Conservation (phyloP, 1,140 invertebrate species). For the Drosophila kohkoa region DNA sequence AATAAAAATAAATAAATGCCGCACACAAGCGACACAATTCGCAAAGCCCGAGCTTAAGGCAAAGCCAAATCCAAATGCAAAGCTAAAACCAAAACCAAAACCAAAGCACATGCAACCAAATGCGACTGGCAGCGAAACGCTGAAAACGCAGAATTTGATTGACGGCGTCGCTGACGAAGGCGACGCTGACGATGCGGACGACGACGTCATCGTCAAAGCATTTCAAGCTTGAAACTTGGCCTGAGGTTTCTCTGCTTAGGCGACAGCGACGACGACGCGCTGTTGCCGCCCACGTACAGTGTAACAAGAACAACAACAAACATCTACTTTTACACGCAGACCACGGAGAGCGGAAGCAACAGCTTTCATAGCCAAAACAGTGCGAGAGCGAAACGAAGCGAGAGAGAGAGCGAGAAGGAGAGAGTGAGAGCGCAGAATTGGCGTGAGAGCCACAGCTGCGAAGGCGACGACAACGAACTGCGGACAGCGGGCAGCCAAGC, state of each 20-base stretch:
- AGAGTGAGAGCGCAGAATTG: conserved; percentile 17
- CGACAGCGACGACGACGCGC: conserved; percentile 26
- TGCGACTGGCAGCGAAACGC: conserved; percentile 38
- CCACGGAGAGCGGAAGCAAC: conserved; percentile 72
- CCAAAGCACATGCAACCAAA: conserved; percentile 60
- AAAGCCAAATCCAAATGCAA: conserved; percentile 19
- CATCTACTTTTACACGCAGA: conserved; percentile 71
- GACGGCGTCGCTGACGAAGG: conserved; percentile 51
- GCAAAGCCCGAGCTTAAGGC: conserved; percentile 5
- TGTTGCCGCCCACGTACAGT: conserved; percentile 71
- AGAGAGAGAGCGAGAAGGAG: conserved; percentile 1
- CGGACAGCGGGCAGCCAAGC: conserved; percentile 52
- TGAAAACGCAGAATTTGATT: conserved; percentile 62
- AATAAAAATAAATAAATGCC: conserved; percentile 1
- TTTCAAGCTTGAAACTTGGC: conserved; percentile 70
- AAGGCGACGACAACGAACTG: conserved; percentile 3
- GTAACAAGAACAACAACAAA: conserved; percentile 42
- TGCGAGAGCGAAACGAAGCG: neutral
- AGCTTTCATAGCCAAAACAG: conserved; percentile 55
- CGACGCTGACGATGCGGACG: conserved; percentile 32
- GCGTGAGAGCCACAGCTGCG: conserved; percentile 53
- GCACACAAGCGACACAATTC: conserved; percentile 23
- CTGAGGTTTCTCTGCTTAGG: conserved; percentile 60
- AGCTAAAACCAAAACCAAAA: conserved; percentile 24
- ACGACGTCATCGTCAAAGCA: conserved; percentile 76